A percentile compares a stretch with the other conserved stretches of the same genome.
phyloP scores from a whole-genome alignment of 2,113 vertebrate genomes.

The Urocynchramus pylzowi region DNA sequence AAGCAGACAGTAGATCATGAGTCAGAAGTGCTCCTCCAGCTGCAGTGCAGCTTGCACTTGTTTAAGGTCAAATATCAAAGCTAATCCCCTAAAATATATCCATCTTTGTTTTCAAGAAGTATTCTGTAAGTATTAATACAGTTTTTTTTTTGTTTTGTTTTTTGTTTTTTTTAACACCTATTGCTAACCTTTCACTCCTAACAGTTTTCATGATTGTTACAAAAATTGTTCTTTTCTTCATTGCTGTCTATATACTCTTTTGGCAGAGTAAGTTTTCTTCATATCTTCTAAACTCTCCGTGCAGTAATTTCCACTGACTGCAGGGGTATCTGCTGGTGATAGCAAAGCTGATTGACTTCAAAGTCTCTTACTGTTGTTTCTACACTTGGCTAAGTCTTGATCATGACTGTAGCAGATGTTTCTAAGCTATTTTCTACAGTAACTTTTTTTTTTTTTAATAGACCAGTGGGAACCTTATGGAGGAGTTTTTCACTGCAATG shows the following conservation, averaged over 20 bases:
- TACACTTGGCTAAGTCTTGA: slow-evolving; percentile 39
- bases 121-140: background rate
- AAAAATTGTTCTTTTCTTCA: background rate
- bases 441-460: background rate
- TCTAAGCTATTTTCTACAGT: background rate
- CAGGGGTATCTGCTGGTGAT: slow-evolving; percentile 52
- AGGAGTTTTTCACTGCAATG: slow-evolving; percentile 42
- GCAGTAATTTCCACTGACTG: slow-evolving; percentile 50
- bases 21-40: background rate
- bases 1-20: background rate
- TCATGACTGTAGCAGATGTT: slow-evolving; percentile 67
- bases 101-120: background rate
- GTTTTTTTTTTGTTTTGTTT: background rate
- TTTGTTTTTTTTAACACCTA: background rate
- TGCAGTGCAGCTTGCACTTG: slow-evolving; percentile 9
- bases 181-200: background rate
- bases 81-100: background rate
- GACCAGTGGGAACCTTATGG: slow-evolving; percentile 57
- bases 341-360: slow-evolving; percentile 65
- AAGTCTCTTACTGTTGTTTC: slow-evolving; percentile 59
- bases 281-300: slow-evolving; percentile 18
- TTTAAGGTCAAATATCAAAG: slow-evolving; percentile 30
- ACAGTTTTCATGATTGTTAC: background rate
- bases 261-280: background rate
- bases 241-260: background rate